Conservation (phyloP, 92 coral and sea anemone genomes). For the Heteractis magnifica region DNA sequence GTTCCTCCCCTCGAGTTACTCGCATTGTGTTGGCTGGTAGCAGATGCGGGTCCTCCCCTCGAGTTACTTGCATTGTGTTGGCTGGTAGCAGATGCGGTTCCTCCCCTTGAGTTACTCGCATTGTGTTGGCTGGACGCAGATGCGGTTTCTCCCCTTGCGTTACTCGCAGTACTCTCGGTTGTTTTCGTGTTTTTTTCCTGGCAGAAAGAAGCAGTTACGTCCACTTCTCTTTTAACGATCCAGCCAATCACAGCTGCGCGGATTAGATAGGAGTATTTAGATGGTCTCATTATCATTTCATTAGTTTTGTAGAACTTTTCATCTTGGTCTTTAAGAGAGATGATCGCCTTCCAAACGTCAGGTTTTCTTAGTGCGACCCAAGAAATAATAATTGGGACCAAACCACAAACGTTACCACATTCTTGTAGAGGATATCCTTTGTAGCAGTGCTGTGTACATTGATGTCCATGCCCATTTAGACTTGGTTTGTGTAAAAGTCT, state of each 20-base stretch:
- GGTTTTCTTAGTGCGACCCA: conserved; percentile 22
- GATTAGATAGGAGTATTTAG: conserved; percentile 25
- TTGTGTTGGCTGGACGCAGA: background rate
- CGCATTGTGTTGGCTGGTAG: background rate
- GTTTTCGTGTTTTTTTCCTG: background rate
- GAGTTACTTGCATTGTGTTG: background rate
- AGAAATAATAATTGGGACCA: conserved; percentile 20
- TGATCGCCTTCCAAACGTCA: conserved; percentile 34
- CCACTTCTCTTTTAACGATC: conserved; percentile 13
- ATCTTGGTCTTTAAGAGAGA: conserved; percentile 17
- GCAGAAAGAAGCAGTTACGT: background rate
- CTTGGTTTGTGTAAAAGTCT: conserved; percentile 29
- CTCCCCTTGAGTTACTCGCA: background rate
- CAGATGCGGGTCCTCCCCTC: background rate
- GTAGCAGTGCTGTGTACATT: conserved; percentile 30
- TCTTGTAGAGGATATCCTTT: conserved; percentile 34
- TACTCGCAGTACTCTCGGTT: background rate
- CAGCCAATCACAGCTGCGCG: conserved; percentile 41
- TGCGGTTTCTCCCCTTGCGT: background rate
- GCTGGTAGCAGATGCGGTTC: background rate
- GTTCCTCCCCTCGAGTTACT: background rate
- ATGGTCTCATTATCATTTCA: background rate
- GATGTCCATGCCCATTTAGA: conserved; percentile 13
- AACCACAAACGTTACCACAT: conserved; percentile 38
- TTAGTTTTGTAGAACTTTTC: conserved; percentile 2